phyloP scores from a whole-genome alignment of 2,888 invertebrate species.

The Drosophila mimica region DNA sequence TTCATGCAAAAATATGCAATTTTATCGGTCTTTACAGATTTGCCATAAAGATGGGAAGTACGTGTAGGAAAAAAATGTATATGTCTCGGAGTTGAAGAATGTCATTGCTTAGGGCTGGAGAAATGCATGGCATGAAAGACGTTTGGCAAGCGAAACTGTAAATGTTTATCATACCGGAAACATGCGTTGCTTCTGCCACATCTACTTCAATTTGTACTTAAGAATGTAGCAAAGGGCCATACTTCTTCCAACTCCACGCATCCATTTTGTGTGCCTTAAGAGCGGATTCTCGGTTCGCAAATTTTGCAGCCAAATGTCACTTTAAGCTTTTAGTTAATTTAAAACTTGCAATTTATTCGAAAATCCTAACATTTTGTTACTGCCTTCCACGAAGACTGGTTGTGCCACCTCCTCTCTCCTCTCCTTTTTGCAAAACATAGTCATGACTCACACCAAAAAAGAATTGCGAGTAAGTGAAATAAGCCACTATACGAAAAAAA shows the following conservation, averaged over 20 bases:
- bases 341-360: slow-evolving; percentile 72
- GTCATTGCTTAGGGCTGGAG: slow-evolving; percentile 11
- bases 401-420: background rate
- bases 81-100: slow-evolving; percentile 43
- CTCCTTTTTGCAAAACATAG: background rate
- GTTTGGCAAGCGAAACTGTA: slow-evolving; percentile 76
- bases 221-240: slow-evolving; percentile 35
- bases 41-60: slow-evolving; percentile 29
- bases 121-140: slow-evolving; percentile 65
- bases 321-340: slow-evolving; percentile 81
- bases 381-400: slow-evolving; percentile 4
- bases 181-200: slow-evolving; percentile 48
- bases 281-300: background rate
- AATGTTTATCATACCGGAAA: slow-evolving; percentile 78
- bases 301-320: slow-evolving; percentile 51
- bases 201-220: slow-evolving; percentile 60
- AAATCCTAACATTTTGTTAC: slow-evolving; percentile 57
- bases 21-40: slow-evolving; percentile 82
- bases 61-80: slow-evolving; percentile 19
- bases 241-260: background rate
- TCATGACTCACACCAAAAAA: slow-evolving; percentile 53
- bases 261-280: background rate
- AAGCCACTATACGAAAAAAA: slow-evolving; percentile 11
- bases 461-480: slow-evolving; percentile 40
- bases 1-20: slow-evolving; percentile 79